These are phyloP conservation scores for Parthenolecanium corni DNA, from an alignment of 2,888 invertebrate genomes.

Conservation along the genomic window DNA sequence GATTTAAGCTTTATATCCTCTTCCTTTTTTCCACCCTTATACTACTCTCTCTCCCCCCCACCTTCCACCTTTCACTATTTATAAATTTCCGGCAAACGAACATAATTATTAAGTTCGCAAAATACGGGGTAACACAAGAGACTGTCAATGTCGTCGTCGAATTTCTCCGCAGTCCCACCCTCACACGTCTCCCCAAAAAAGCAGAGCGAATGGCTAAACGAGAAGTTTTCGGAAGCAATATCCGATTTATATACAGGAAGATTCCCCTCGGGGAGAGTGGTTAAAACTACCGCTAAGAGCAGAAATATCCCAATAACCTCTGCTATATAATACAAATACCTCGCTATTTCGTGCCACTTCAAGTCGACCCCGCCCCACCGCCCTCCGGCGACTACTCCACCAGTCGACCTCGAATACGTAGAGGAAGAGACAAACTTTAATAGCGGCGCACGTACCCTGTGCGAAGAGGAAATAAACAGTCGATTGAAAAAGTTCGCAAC, in stretches of 20 bases:
- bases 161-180: too few species aligned
- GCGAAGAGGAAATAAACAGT: too few species aligned
- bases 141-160: too few species aligned
- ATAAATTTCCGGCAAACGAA: not conserved
- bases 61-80: not conserved
- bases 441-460: too few species aligned
- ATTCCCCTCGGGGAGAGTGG: not conserved
- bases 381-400: too few species aligned
- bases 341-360: not conserved
- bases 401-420: too few species aligned
- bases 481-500: too few species aligned
- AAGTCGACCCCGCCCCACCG: too few species aligned
- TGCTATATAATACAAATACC: not conserved
- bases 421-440: too few species aligned
- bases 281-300: not conserved
- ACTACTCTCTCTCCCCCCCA: not conserved
- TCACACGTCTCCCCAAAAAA: not conserved
- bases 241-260: constrained; percentile 13
- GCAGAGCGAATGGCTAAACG: not conserved
- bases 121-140: not conserved
- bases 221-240: constrained; percentile 23
- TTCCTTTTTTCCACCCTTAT: not conserved
- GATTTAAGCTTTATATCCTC: not conserved
- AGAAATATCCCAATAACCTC: not conserved
- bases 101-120: not conserved